Percentiles rank a stretch among this genome's conserved stretches.
Evolutionary conservation across 1,140 invertebrate genomes (phyloP).

Genomic region (Zaprionus africanus): DNA sequence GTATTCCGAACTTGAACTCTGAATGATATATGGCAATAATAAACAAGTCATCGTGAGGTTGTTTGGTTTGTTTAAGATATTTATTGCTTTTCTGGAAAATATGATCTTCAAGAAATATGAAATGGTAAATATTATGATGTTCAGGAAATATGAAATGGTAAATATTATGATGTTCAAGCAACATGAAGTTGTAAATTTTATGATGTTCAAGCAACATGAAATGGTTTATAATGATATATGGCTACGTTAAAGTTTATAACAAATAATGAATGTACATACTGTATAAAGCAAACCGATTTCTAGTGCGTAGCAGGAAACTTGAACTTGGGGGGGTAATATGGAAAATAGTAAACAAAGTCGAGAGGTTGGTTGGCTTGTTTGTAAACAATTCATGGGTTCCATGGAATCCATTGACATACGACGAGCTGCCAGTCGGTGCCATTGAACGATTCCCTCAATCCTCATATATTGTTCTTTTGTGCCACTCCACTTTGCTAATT

Average conservation of each 20-base stretch:
- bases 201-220: background rate
- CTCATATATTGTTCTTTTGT: slow-evolving; percentile 39
- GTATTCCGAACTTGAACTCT: background rate
- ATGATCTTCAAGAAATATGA: background rate
- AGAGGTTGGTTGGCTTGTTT: slow-evolving; percentile 20
- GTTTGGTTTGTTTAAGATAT: slow-evolving; percentile 6
- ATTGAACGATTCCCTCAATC: slow-evolving; percentile 30
- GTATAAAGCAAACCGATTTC: background rate
- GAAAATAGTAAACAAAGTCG: slow-evolving; percentile 18
- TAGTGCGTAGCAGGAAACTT: background rate
- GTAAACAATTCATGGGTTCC: slow-evolving; percentile 36
- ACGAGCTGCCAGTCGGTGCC: slow-evolving; percentile 9
- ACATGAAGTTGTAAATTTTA: too few relatives aligned
- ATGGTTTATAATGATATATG: background rate
- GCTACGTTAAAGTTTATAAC: background rate
- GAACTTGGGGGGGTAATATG: background rate
- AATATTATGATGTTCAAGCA: too few relatives aligned
- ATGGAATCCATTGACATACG: slow-evolving; percentile 35
- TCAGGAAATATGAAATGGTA: background rate
- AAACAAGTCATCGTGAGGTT: slow-evolving; percentile 11
- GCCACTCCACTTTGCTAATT: slow-evolving; percentile 55
- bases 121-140: too few relatives aligned
- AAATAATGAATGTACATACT: background rate
- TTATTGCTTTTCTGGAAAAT: background rate
- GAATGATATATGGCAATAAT: background rate